phyloP scores from a whole-genome alignment of 2,797 vertebrate species.

The Chrosomus eos region DNA sequence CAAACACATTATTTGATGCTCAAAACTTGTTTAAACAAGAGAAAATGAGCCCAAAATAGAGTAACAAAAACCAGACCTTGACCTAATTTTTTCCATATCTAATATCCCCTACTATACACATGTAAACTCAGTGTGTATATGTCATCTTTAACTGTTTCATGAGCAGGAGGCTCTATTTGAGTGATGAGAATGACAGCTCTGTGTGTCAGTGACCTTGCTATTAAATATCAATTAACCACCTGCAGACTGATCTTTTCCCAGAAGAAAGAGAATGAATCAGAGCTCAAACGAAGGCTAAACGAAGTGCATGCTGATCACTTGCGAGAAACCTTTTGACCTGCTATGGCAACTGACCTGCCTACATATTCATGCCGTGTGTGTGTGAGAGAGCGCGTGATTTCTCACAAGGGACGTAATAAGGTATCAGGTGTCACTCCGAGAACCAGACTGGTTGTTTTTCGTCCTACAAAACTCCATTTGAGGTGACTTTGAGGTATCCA shows the following conservation, averaged over 20 bases:
- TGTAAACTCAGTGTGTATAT: conserved; percentile 6
- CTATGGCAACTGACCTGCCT: conserved; percentile 7
- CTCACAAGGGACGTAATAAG: conserved; percentile 16
- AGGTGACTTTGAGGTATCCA: conserved; percentile 35
- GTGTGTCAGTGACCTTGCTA: not conserved
- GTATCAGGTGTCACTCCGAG: not conserved
- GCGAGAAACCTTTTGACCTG: conserved; percentile 9
- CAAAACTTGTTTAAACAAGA: not conserved
- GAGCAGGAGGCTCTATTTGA: conserved; percentile 12
- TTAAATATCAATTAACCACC: conserved; percentile 10
- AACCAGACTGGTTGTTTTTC: conserved; percentile 25
- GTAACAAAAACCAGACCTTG: conserved; percentile 34
- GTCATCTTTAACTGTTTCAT: not conserved
- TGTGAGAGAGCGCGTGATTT: conserved; percentile 19
- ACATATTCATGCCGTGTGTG: conserved; percentile 6
- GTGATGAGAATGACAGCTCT: not conserved
- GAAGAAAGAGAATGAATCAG: conserved; percentile 20
- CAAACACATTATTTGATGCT: not conserved
- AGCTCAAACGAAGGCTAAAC: conserved; percentile 16
- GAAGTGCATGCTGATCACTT: not conserved
- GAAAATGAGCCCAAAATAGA: not conserved
- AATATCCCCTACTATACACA: not conserved
- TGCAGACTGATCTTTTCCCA: conserved; percentile 1
- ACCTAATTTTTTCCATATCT: conserved; percentile 49
- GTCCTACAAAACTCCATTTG: conserved; percentile 21